Evolutionary conservation across 2,797 vertebrate species (phyloP).

Genomic region (Cercopithecus diana): DNA sequence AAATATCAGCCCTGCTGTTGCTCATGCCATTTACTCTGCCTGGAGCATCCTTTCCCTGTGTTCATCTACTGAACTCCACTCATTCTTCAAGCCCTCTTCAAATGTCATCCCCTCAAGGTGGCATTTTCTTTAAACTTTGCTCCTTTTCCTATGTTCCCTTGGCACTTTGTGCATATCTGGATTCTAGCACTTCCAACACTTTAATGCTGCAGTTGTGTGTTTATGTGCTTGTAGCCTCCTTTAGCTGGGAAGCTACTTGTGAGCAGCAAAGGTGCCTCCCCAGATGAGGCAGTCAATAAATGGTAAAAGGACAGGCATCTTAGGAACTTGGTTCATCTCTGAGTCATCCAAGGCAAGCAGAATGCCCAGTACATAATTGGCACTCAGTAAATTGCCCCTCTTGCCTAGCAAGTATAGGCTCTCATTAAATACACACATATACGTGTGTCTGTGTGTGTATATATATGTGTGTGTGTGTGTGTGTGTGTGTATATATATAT

Average conservation of each 20-base stretch:
- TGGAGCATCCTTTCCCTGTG: background rate
- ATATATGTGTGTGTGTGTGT: no score
- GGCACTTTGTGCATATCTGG: background rate
- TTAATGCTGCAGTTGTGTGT: background rate
- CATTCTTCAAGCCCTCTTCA: constrained; percentile 14
- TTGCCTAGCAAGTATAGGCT: background rate
- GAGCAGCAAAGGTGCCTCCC: background rate
- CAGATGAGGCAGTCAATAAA: background rate
- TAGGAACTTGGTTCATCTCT: background rate
- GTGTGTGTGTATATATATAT: no score
- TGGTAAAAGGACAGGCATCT: background rate
- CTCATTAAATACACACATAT: background rate
- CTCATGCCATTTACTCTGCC: background rate
- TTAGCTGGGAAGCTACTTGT: background rate
- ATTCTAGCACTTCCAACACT: background rate
- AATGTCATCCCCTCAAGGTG: background rate
- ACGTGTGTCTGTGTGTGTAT: no score
- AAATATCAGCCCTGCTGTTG: background rate
- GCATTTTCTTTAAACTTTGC: background rate
- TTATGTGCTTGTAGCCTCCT: background rate
- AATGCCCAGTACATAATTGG: background rate
- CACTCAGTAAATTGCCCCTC: background rate
- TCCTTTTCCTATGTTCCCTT: background rate
- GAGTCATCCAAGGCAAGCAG: background rate
- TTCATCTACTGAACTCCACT: background rate